These are phyloP conservation scores for Sardina pilchardus DNA, from an alignment of 2,113 vertebrate species.

Conservation along the genomic window DNA sequence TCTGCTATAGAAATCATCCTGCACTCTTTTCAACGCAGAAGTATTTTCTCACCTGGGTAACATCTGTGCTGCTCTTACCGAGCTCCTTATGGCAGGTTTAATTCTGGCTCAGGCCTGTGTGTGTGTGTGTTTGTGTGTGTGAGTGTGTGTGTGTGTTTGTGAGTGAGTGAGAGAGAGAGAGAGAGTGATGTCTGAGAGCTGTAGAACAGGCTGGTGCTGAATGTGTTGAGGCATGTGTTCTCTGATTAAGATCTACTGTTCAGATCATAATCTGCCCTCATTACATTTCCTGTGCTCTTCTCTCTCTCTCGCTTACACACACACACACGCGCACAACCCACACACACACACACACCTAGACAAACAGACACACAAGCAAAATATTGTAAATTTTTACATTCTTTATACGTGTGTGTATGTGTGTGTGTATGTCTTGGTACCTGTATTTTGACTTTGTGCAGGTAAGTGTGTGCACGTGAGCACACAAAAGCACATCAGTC, in stretches of 20 bases:
- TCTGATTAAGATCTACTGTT: constrained; percentile 24
- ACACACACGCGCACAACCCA: constrained; percentile 18
- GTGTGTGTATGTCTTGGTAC: background rate
- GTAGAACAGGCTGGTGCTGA: background rate
- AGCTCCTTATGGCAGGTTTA: background rate
- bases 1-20: background rate
- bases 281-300: constrained; percentile 38
- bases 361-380: background rate
- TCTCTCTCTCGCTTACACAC: constrained; percentile 3
- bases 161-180: background rate
- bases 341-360: constrained; percentile 24
- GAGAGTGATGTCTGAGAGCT: background rate
- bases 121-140: background rate
- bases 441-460: background rate
- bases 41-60: constrained; percentile 9
- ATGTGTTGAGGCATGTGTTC: constrained; percentile 34
- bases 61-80: background rate
- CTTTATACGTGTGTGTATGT: background rate
- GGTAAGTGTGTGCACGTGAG: background rate
- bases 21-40: background rate
- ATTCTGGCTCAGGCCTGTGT: background rate
- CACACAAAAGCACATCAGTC: no score
- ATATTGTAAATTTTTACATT: background rate
- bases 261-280: constrained; percentile 43
- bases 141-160: background rate